These are phyloP conservation scores for Argynnis bischoffii DNA, from an alignment of 2,888 invertebrate genomes.

Conservation along the genomic window DNA sequence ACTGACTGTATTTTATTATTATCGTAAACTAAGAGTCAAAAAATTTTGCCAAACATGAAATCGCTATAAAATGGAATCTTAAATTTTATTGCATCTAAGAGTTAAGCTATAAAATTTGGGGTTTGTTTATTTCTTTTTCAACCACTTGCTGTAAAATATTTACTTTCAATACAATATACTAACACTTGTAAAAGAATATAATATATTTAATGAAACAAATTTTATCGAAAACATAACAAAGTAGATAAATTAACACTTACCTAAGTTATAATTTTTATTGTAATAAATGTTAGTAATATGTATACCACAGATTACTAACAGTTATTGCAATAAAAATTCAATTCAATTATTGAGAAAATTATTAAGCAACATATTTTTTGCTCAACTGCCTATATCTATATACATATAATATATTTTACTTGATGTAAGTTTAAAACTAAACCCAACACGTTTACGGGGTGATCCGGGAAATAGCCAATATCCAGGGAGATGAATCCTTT, in stretches of 20 bases:
- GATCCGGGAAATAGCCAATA: slow-evolving; percentile 21
- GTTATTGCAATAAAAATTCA: too few species aligned
- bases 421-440: not conserved
- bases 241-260: too few species aligned
- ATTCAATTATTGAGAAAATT: too few species aligned
- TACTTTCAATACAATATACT: too few species aligned
- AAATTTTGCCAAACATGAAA: not conserved
- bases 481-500: slow-evolving; percentile 26
- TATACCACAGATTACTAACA: too few species aligned
- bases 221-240: too few species aligned
- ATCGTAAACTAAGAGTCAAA: slow-evolving; percentile 8
- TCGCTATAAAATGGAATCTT: slow-evolving; percentile 9
- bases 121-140: not conserved
- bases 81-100: slow-evolving; percentile 14
- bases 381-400: not conserved
- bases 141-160: not conserved
- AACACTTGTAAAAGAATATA: too few species aligned
- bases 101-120: slow-evolving; percentile 1
- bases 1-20: slow-evolving; percentile 7
- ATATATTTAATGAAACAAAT: too few species aligned
- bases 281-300: too few species aligned
- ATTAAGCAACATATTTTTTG: not conserved
- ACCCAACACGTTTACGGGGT: slow-evolving; percentile 13
- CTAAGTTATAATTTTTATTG: too few species aligned
- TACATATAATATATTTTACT: not conserved